Percentiles rank a stretch among this genome's conserved stretches.
Conservation (phyloP, 1,140 invertebrate species). For the Elymnias hypermnestra region DNA sequence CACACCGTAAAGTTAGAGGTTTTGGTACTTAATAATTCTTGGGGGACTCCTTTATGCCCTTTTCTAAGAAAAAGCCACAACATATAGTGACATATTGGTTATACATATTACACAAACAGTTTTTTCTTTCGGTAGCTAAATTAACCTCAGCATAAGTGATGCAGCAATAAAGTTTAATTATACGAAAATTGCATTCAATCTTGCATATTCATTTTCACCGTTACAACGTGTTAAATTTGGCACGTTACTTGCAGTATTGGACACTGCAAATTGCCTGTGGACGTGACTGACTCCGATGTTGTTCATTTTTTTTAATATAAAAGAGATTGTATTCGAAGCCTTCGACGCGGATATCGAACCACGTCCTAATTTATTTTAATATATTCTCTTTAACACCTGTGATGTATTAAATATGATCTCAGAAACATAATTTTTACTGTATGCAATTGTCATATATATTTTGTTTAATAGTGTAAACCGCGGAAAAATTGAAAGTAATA, state of each 20-base stretch:
- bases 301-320: slow-evolving; percentile 6
- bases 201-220: too few relatives aligned
- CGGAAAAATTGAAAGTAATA: slow-evolving; percentile 6
- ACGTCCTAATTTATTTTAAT: slow-evolving; percentile 48
- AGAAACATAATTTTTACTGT: slow-evolving; percentile 70
- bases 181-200: too few relatives aligned
- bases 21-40: too few relatives aligned
- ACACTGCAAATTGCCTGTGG: neutral
- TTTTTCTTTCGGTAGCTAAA: too few relatives aligned
- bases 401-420: slow-evolving; percentile 77
- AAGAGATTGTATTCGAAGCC: slow-evolving; percentile 14
- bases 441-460: slow-evolving; percentile 71
- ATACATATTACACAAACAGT: too few relatives aligned
- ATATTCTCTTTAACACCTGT: slow-evolving; percentile 69
- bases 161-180: too few relatives aligned
- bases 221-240: neutral
- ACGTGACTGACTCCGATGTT: slow-evolving; percentile 12
- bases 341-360: slow-evolving; percentile 7
- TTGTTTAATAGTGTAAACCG: slow-evolving; percentile 17
- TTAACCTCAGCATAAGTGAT: too few relatives aligned
- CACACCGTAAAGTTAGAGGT: too few relatives aligned
- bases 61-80: too few relatives aligned
- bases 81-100: too few relatives aligned
- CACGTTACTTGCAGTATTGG: neutral
- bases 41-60: too few relatives aligned